Evolutionary conservation across 2,888 invertebrate genomes (phyloP).

Genomic region (Oxystoma pomonae): DNA sequence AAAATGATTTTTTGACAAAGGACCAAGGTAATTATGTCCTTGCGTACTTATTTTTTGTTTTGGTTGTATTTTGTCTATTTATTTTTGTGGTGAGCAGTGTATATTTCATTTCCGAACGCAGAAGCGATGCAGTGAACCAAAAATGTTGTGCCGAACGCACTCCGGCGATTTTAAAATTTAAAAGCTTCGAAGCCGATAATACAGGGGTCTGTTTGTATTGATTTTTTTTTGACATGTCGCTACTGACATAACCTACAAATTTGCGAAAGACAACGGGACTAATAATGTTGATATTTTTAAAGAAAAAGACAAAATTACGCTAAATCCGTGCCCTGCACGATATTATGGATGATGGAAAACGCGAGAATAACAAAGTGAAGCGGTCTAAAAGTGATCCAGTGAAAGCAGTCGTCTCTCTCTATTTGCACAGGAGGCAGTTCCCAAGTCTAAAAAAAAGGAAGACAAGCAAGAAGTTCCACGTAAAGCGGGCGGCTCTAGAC

Average conservation of each 20-base stretch:
- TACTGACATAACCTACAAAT: neutral
- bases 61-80: no score
- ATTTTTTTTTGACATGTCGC: neutral
- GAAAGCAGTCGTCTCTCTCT: conserved; percentile 61
- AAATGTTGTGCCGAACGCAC: no score
- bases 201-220: neutral
- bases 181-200: neutral
- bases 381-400: conserved; percentile 60
- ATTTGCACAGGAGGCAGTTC: conserved; percentile 66
- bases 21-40: no score
- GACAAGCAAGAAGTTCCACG: conserved; percentile 60
- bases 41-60: no score
- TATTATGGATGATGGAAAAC: conserved; percentile 40
- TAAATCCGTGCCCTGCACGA: conserved; percentile 16
- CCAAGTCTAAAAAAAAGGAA: conserved; percentile 40
- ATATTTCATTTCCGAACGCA: no score
- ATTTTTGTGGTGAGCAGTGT: no score
- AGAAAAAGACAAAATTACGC: conserved; percentile 2
- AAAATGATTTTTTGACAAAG: no score
- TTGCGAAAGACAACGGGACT: neutral
- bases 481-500: conserved; percentile 63
- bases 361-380: conserved; percentile 57
- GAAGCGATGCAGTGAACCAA: no score
- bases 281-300: neutral
- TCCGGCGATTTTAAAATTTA: no score